Evolutionary conservation across 1,140 invertebrate genomes (phyloP).

Genomic region (Trissolcus basalis): DNA sequence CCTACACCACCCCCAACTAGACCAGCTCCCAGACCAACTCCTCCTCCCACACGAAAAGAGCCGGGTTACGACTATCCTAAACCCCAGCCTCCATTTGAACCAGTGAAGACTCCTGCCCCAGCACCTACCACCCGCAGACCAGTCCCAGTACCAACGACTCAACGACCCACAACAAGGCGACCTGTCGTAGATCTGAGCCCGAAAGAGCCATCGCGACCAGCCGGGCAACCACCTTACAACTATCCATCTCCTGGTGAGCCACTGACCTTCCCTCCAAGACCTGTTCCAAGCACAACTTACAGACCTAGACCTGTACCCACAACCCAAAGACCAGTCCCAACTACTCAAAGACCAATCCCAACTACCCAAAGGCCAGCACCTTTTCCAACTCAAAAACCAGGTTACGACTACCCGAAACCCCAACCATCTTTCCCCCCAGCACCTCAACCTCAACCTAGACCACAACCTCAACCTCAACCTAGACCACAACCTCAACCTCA

Average conservation of each 20-base stretch:
- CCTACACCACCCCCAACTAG: background rate
- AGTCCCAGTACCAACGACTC: constrained; percentile 6
- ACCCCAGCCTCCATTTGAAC: constrained; percentile 26
- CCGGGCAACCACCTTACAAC: background rate
- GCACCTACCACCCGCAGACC: constrained; percentile 22
- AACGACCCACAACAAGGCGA: constrained; percentile 23
- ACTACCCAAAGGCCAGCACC: constrained; percentile 23
- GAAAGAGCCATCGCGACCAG: background rate
- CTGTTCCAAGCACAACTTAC: background rate
- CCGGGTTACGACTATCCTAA: constrained; percentile 45
- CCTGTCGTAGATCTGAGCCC: constrained; percentile 9
- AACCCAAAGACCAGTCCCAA: constrained; percentile 24
- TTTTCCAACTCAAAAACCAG: constrained; percentile 5
- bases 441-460: constrained; percentile 17
- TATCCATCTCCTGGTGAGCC: constrained; percentile 13
- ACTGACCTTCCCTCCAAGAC: constrained; percentile 17
- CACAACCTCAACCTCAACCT: constrained; percentile 2
- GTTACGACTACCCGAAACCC: constrained; percentile 45
- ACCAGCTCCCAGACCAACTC: constrained; percentile 17
- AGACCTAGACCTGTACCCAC: constrained; percentile 24
- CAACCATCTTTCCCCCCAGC: constrained; percentile 24
- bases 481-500: constrained; percentile 19
- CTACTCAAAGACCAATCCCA: constrained; percentile 26
- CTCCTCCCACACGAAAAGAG: constrained; percentile 20
- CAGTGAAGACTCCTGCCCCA: constrained; percentile 29